Evolutionary conservation across 2,113 vertebrate species (phyloP).

Genomic region (Gopherus flavomarginatus): DNA sequence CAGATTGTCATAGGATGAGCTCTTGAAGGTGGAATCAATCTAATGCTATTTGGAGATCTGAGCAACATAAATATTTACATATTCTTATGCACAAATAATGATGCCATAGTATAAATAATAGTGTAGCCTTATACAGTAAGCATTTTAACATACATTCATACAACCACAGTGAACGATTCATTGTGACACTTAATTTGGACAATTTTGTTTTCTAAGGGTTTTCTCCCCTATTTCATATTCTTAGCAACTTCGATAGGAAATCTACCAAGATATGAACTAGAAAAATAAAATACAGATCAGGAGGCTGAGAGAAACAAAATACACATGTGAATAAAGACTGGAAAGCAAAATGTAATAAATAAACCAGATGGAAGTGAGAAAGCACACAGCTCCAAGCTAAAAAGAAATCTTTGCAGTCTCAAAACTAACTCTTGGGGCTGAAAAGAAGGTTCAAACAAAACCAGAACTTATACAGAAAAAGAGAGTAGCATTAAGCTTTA

Average conservation of each 20-base stretch:
- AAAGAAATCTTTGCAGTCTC: neutral
- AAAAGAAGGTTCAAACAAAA: neutral
- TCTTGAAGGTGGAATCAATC: neutral
- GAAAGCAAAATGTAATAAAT: slow-evolving; percentile 20
- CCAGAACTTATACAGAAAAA: neutral
- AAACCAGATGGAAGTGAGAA: neutral
- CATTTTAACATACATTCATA: neutral
- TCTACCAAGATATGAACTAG: slow-evolving; percentile 8
- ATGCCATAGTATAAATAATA: neutral
- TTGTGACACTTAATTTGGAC: slow-evolving; percentile 11
- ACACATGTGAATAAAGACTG: slow-evolving; percentile 28
- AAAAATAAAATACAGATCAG: slow-evolving; percentile 39
- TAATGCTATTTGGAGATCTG: neutral
- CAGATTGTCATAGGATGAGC: neutral
- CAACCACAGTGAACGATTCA: neutral
- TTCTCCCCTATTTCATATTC: slow-evolving; percentile 8
- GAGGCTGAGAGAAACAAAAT: slow-evolving; percentile 20
- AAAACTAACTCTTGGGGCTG: neutral
- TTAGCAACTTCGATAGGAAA: slow-evolving; percentile 31
- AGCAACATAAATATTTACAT: neutral
- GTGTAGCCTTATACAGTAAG: neutral
- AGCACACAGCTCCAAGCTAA: neutral
- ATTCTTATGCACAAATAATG: neutral
- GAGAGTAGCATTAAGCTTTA: neutral
- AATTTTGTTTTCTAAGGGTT: slow-evolving; percentile 28